Conservation (phyloP, 2,888 invertebrate genomes). For the Harpagoxenus sublaevis region DNA sequence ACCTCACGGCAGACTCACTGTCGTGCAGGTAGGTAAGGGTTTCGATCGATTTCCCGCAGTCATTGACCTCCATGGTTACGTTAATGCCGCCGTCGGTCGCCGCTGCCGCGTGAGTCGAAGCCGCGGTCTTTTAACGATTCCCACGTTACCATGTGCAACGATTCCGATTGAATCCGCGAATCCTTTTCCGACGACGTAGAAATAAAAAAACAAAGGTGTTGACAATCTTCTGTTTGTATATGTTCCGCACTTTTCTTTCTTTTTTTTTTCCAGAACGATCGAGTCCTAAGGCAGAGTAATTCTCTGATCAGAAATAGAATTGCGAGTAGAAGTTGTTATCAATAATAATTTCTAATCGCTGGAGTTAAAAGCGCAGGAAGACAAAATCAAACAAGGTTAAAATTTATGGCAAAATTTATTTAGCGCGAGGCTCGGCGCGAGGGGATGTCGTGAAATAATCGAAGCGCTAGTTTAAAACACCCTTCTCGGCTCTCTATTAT, state of each 20-base stretch:
- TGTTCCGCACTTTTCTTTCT: not conserved
- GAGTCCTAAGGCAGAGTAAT: not conserved
- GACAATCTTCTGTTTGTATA: no score
- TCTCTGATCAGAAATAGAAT: no score
- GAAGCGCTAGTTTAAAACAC: constrained; percentile 50
- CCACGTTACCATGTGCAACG: constrained; percentile 2
- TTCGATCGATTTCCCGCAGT: constrained; percentile 76
- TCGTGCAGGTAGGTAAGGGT: constrained; percentile 61
- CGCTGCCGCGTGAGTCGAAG: constrained; percentile 41
- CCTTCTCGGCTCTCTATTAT: constrained; percentile 57
- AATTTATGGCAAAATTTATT: not conserved
- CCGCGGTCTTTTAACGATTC: constrained; percentile 51
- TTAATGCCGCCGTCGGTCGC: constrained; percentile 61
- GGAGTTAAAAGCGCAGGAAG: not conserved
- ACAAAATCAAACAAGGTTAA: not conserved
- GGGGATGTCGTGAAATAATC: constrained; percentile 18
- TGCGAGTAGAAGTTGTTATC: not conserved
- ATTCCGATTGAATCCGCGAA: not conserved
- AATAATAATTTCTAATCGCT: not conserved
- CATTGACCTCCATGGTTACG: constrained; percentile 77
- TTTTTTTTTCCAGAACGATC: not conserved
- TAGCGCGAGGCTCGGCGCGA: not conserved
- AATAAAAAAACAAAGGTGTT: not conserved
- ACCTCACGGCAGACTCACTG: constrained; percentile 62
- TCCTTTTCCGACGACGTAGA: not conserved